These are phyloP conservation scores for Drosophila monieri DNA, from an alignment of 2,888 invertebrate species.

Conservation along the genomic window DNA sequence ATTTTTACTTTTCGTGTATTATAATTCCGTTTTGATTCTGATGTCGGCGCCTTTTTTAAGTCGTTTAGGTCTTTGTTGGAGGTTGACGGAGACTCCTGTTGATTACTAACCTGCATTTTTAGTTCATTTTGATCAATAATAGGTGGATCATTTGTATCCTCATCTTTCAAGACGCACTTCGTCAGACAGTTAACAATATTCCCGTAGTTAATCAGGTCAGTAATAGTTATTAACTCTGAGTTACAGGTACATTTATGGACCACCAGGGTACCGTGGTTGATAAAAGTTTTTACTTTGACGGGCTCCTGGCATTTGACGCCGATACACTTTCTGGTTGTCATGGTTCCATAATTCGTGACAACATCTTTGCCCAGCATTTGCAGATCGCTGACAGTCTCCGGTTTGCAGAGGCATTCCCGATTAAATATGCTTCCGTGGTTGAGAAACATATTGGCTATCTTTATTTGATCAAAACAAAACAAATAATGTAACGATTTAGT, in stretches of 20 bases:
- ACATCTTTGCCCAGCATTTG: background rate
- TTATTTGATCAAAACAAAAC: background rate
- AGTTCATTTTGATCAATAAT: no score
- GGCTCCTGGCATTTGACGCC: background rate
- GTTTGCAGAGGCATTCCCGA: background rate
- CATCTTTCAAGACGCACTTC: background rate
- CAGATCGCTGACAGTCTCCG: background rate
- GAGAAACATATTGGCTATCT: background rate
- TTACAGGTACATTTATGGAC: background rate
- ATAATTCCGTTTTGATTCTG: no score
- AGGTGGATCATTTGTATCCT: no score
- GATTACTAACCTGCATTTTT: no score
- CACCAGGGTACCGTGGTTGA: background rate
- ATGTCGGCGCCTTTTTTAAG: no score
- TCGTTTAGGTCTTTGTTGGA: no score
- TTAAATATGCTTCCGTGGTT: background rate
- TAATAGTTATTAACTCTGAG: background rate
- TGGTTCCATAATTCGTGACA: background rate
- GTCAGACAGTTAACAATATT: background rate
- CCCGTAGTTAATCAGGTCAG: background rate
- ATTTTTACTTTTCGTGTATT: no score
- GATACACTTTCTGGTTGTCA: background rate
- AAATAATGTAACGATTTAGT: background rate
- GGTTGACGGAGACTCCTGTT: no score
- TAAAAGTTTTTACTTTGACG: background rate